Base-by-base conservation (phyloP, 2,797 vertebrate genomes). In the Rhodeus uyekii region DNA sequence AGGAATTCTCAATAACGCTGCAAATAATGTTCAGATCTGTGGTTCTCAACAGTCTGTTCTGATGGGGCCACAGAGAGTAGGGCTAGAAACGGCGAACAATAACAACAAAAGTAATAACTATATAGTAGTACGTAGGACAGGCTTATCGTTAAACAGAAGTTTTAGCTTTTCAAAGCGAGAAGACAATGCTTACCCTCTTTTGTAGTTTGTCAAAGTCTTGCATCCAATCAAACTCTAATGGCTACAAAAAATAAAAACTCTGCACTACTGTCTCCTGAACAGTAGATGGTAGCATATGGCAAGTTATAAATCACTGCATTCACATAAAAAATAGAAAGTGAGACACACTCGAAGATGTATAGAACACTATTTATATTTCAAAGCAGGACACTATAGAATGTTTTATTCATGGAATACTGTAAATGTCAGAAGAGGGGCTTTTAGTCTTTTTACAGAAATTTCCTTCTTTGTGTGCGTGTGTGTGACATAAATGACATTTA, bases 261-360 rank as follows among this genome's bases (percentile, higher is more conserved):
- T 74, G 32, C 48, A 74, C 32, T 55, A 38, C 34, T 55, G 18
- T 8, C 48, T 24, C 29, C 3, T 50, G 4, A 80, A 50, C 86
- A 86, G 83, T 76, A 82, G 87, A 83, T 87, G 87, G 83, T 83
- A 86, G 84, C 77, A 79, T 72, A 50, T 55, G 50, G n/a, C 50
- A 82, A 67, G 24, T 27, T 71, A 78, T 67, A 48, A 67, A 29
- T 64, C 38, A 9, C 7, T 67, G 19, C 27, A 1, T 29, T 32
- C 29, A 8, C n/a, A 19, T 7, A 22, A 27, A 19, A 53, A 32
- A 7, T 44, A n/a, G n/a, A n/a, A n/a, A n/a, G 27, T 73, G 29
- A 48, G 38, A 24, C 0, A 6, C 2, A 2, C 13, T 34, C 2
- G 14, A 36, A n/a, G 29, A 81, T 73, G 16, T 50, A 64, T 39